Base-by-base conservation (phyloP, 2,888 invertebrate genomes). In the Erebia ligea region DNA sequence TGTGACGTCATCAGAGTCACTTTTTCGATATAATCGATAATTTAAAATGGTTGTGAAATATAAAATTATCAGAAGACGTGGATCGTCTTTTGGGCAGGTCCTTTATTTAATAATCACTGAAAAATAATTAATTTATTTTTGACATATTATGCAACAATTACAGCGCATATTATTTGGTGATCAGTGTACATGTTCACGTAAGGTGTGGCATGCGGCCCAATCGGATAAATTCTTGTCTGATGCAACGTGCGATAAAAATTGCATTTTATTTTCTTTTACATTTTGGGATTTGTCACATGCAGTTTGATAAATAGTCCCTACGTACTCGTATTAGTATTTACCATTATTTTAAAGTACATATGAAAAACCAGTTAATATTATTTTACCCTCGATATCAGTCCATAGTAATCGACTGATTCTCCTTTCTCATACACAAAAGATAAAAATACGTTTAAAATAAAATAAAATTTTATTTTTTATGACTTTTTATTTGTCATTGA, bases 181-280 rank as follows among this genome's bases (percentile, higher is more conserved):
- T 50, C 3, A 66, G 21, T 66, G 56, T 66, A 66, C 66, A 45
- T 56, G 42, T 57, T 66, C 66, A 57, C 13, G 56, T 66, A 66
- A 66, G 57, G 66, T 40, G 61, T 40, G 21, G 59, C 67, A 67
- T 59, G 67, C 17, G 34, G 50, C 50, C 52, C 61, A 50, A 54
- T 68, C 21, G 61, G 61, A 62, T 61, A 61, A 52, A 68, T 40
- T 61, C 59, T 68, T 68, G 52, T 54, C 19, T 52, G 61, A 68
- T 68, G 42, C 61, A 61, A 50, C 54, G 21, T 56, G 42, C 61
- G 34, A 61, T 62, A 61, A 61, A 68, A 21, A 54, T 40, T 42
- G 50, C 15, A 58, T 52, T 42, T 50, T 50, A 58, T 59, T 50
- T 59, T 34, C 19, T 17, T 45, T 59, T 59, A 50, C 13, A 34